These are phyloP conservation scores for Pararge aegeria DNA, from an alignment of 1,140 invertebrate species.

Conservation along the genomic window DNA sequence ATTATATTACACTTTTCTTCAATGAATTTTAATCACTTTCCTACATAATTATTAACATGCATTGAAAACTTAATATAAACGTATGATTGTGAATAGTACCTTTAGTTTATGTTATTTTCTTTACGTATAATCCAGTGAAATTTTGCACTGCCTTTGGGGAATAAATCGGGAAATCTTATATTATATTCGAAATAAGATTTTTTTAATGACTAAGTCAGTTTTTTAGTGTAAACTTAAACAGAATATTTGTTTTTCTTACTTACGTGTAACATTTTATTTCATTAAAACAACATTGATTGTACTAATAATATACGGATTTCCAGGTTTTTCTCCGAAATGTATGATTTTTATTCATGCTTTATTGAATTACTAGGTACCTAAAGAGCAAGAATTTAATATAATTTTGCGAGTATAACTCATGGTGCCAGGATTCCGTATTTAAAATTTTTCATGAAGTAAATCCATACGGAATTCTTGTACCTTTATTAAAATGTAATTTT, in stretches of 20 bases:
- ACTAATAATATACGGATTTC: no score
- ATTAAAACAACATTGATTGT: no score
- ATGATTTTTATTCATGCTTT: no score
- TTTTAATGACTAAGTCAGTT: no score
- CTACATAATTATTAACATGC: background rate
- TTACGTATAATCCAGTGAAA: background rate
- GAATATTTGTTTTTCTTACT: no score
- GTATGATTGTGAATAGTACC: conserved; percentile 12
- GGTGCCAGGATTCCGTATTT: background rate
- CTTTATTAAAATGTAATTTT: conserved; percentile 4
- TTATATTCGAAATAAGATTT: no score
- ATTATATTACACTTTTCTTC: background rate
- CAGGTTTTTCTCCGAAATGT: no score
- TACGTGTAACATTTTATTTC: no score
- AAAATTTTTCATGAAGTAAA: background rate
- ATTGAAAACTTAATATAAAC: conserved; percentile 8
- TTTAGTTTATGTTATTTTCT: conserved; percentile 5
- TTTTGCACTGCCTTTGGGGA: no score
- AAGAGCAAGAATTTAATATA: background rate
- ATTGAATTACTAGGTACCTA: no score
- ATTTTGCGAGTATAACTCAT: conserved; percentile 2
- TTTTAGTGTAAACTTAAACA: no score
- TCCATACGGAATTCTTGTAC: background rate
- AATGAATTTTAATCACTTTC: background rate
- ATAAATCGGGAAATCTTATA: no score